These are phyloP conservation scores for Harpagoxenus sublaevis DNA, from an alignment of 2,888 invertebrate genomes.

Conservation along the genomic window DNA sequence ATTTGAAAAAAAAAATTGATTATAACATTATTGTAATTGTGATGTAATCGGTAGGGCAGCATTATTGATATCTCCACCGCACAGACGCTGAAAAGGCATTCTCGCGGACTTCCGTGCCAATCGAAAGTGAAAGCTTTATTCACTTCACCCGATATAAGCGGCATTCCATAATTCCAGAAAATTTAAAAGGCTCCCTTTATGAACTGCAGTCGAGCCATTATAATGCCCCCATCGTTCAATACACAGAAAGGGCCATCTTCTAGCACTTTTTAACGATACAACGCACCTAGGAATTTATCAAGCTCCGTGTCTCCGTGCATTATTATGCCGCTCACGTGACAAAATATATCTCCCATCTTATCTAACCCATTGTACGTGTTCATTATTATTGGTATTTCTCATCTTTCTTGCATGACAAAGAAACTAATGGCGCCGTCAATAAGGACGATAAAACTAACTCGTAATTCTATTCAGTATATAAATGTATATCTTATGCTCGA, in stretches of 20 bases:
- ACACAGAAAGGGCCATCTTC: conserved; percentile 6
- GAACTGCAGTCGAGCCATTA: conserved; percentile 35
- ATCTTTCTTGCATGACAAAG: neutral
- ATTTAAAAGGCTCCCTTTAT: conserved; percentile 61
- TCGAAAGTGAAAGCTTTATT: conserved; percentile 35
- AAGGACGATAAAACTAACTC: neutral
- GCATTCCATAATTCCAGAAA: conserved; percentile 52
- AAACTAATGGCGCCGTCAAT: neutral
- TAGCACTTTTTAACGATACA: conserved; percentile 32
- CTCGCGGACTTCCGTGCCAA: conserved; percentile 5
- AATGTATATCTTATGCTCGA: neutral
- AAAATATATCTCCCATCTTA: conserved; percentile 35
- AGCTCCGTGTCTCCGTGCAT: neutral
- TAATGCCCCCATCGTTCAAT: conserved; percentile 58
- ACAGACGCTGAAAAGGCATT: conserved; percentile 3
- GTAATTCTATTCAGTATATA: neutral
- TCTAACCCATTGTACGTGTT: neutral
- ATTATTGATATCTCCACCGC: neutral
- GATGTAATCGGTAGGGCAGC: neutral
- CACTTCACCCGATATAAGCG: conserved; percentile 50
- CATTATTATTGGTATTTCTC: conserved; percentile 21
- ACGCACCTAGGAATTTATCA: conserved; percentile 52
- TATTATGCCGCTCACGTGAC: conserved; percentile 25
- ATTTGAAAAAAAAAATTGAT: neutral
- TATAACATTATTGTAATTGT: neutral